These are phyloP conservation scores for Ellobius talpinus DNA, from an alignment of 2,113 vertebrate species.

Conservation along the genomic window DNA sequence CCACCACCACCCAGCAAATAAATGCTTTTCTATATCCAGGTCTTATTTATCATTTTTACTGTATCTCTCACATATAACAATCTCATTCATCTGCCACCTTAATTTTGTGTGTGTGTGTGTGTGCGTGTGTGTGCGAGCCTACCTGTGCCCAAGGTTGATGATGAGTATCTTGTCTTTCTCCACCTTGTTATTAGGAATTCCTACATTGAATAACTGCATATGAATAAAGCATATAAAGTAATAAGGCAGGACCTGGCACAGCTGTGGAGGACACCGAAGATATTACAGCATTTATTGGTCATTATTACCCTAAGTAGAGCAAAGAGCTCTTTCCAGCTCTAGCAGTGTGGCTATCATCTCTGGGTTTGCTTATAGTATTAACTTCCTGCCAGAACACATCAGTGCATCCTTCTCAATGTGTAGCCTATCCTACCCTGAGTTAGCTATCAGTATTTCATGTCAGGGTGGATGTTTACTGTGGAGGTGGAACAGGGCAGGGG, in stretches of 20 bases:
- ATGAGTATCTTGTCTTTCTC: neutral
- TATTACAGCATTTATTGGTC: neutral
- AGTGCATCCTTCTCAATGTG: neutral
- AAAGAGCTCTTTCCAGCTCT: neutral
- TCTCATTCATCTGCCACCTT: neutral
- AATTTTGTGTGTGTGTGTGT: neutral
- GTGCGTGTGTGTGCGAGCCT: neutral
- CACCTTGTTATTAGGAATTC: conserved; percentile 24
- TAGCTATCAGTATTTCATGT: neutral
- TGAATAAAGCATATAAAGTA: neutral
- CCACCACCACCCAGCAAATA: neutral
- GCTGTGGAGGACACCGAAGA: neutral
- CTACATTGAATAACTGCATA: conserved; percentile 15
- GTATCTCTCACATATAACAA: neutral
- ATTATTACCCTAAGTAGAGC: conserved; percentile 30
- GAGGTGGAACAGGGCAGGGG: too few relatives aligned
- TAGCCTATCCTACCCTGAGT: neutral
- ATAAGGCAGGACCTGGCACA: neutral
- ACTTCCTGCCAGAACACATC: neutral
- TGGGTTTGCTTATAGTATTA: neutral
- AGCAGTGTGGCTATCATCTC: neutral
- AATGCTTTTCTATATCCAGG: neutral
- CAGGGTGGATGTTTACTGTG: neutral
- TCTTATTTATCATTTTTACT: neutral
- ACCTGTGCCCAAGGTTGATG: neutral